Conservation (phyloP, 2,797 vertebrate species). For the Coccyzus lansbergi region DNA sequence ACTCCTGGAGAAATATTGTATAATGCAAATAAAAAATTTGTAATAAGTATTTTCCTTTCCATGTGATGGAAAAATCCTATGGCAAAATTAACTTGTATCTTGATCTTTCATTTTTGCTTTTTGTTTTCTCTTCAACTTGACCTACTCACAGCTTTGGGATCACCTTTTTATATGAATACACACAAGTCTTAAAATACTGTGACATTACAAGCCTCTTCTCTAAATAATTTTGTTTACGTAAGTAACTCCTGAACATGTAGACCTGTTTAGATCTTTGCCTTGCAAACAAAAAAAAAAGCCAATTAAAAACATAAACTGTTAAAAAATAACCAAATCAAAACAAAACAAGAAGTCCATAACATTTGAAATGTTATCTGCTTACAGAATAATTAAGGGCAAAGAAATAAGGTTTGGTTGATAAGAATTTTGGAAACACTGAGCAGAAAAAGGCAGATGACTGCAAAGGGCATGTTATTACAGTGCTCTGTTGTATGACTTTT, state of each 20-base stretch:
- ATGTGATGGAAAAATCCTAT: neutral
- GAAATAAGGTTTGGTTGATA: neutral
- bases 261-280: neutral
- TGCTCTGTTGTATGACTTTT: neutral
- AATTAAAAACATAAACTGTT: neutral
- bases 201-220: neutral
- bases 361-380: neutral
- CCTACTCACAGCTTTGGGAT: neutral
- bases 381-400: neutral
- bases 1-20: neutral
- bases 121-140: conserved; percentile 16
- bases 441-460: neutral
- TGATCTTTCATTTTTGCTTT: neutral
- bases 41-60: neutral
- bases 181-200: neutral
- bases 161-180: neutral
- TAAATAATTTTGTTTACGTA: neutral
- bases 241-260: neutral
- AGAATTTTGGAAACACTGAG: neutral
- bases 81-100: neutral
- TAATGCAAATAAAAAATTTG: neutral
- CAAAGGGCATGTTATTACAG: neutral
- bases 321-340: neutral
- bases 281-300: neutral
- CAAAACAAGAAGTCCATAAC: neutral